Evolutionary conservation across 2,113 vertebrate species (phyloP).

Genomic region (Brachyhypopomus gauderio): DNA sequence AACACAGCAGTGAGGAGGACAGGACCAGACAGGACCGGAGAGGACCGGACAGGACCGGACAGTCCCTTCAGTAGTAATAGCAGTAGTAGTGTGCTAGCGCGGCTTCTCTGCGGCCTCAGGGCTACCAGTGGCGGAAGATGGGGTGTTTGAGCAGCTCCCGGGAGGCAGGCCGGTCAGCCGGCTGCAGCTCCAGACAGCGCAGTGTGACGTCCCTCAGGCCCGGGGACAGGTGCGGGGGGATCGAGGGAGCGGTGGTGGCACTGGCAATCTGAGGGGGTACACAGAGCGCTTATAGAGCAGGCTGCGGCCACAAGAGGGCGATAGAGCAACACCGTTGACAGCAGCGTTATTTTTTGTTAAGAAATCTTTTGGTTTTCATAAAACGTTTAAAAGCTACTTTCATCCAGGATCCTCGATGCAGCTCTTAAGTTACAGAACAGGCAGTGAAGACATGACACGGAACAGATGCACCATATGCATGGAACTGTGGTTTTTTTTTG

Average conservation of each 20-base stretch:
- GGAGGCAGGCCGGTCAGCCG: slow-evolving; percentile 84
- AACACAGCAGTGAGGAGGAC: slow-evolving; percentile 55
- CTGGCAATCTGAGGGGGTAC: slow-evolving; percentile 80
- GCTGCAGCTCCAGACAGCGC: slow-evolving; percentile 88
- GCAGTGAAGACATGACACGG: too few relatives aligned
- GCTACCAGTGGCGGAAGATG: slow-evolving; percentile 86
- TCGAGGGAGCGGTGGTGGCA: slow-evolving; percentile 84
- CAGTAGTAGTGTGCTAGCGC: slow-evolving; percentile 26
- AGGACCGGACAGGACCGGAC: slow-evolving; percentile 13
- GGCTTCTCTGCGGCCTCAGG: background rate
- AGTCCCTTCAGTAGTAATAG: slow-evolving; percentile 70
- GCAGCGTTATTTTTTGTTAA: too few relatives aligned
- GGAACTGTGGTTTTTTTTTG: background rate
- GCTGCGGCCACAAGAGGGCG: background rate
- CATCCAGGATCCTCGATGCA: too few relatives aligned
- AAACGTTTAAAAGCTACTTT: too few relatives aligned
- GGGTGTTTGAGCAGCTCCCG: slow-evolving; percentile 89
- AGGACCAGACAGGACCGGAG: slow-evolving; percentile 20
- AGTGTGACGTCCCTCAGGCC: slow-evolving; percentile 86
- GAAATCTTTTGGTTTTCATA: too few relatives aligned
- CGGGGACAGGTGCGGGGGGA: slow-evolving; percentile 84
- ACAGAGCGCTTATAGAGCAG: background rate
- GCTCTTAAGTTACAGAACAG: background rate
- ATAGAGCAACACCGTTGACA: too few relatives aligned
- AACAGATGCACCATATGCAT: background rate